Conservation (phyloP, 2,113 vertebrate genomes). For the Clarias gariepinus region DNA sequence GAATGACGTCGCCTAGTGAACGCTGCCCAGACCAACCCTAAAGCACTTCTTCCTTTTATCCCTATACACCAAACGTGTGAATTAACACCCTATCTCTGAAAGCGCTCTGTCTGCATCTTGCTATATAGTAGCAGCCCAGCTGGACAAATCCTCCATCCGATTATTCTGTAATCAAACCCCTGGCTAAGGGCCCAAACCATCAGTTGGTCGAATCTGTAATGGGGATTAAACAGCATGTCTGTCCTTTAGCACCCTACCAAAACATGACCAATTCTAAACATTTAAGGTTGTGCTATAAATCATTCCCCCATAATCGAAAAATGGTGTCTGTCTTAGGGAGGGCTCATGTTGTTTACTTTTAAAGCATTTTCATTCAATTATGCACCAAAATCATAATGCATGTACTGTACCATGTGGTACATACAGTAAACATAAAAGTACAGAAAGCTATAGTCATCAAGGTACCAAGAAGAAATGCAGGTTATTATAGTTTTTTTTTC, state of each 20-base stretch:
- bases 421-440: background rate
- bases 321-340: background rate
- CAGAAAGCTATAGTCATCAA: background rate
- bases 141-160: constrained; percentile 48
- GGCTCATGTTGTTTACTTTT: background rate
- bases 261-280: background rate
- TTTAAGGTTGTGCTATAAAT: background rate
- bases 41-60: constrained; percentile 32
- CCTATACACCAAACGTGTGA: constrained; percentile 41
- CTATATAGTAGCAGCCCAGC: constrained; percentile 44
- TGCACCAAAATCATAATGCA: background rate
- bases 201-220: constrained; percentile 8
- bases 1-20: constrained; percentile 25
- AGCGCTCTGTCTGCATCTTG: constrained; percentile 22
- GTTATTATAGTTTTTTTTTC: too few species aligned
- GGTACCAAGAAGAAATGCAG: background rate
- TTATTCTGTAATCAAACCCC: constrained; percentile 49
- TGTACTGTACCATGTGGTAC: background rate
- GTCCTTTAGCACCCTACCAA: constrained; percentile 1
- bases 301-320: background rate
- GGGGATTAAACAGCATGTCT: constrained; percentile 31
- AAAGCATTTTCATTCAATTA: too few species aligned
- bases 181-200: constrained; percentile 41
- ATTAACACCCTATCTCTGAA: constrained; percentile 33
- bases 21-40: constrained; percentile 23